Percentiles rank a stretch among this genome's conserved stretches.
phyloP scores from a whole-genome alignment of 2,888 invertebrate genomes.

The Agrotis ipsilon region DNA sequence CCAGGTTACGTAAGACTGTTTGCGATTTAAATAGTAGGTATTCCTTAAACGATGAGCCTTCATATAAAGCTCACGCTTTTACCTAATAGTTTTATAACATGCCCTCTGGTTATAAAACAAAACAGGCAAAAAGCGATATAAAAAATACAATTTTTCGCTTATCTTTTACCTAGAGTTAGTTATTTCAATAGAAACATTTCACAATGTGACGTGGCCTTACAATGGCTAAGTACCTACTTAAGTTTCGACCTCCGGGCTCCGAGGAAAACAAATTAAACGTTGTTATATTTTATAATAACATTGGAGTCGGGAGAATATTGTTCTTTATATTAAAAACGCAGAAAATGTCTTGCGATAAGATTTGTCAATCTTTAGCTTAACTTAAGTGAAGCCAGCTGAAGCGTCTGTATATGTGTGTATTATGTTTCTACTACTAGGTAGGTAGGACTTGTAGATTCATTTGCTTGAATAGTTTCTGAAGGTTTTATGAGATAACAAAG shows the following conservation, averaged over 20 bases:
- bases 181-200: constrained; percentile 28
- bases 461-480: neutral
- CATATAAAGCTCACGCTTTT: neutral
- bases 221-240: constrained; percentile 53
- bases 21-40: neutral
- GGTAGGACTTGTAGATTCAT: no score
- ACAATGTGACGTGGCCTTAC: constrained; percentile 31
- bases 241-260: constrained; percentile 54
- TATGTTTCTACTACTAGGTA: neutral
- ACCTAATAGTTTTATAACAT: neutral
- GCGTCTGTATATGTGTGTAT: neutral
- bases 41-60: neutral
- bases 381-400: neutral
- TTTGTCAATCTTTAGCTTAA: constrained; percentile 20
- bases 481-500: no score
- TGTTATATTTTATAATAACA: constrained; percentile 55
- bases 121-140: neutral
- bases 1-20: neutral
- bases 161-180: constrained; percentile 22
- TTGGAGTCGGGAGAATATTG: constrained; percentile 28
- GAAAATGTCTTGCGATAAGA: constrained; percentile 19
- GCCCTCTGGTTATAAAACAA: neutral
- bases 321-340: constrained; percentile 37
- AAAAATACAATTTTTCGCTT: constrained; percentile 9
- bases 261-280: constrained; percentile 57